phyloP scores from a whole-genome alignment of 2,888 invertebrate genomes.

The Hypolimnas misippus region DNA sequence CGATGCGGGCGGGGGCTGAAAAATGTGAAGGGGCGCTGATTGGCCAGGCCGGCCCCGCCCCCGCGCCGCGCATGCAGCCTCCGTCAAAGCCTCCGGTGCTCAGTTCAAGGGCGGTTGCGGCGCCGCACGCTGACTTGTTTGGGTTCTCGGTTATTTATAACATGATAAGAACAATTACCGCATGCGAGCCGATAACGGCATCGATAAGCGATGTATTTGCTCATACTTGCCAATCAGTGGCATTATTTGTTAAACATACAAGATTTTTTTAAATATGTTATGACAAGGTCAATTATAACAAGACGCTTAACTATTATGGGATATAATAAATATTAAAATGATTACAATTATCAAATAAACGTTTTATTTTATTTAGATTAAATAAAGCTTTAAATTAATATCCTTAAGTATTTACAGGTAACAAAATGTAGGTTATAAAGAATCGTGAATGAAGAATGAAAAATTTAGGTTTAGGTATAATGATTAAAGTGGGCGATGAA shows the following conservation, averaged over 20 bases:
- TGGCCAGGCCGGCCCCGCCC: slow-evolving; percentile 75
- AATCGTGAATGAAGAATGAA: too few relatives aligned
- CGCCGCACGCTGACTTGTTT: slow-evolving; percentile 69
- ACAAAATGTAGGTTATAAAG: too few relatives aligned
- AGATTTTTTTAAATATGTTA: slow-evolving; percentile 16
- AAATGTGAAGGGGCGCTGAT: slow-evolving; percentile 82
- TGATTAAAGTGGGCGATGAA: too few relatives aligned
- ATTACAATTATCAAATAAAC: neutral
- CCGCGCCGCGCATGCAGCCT: slow-evolving; percentile 54
- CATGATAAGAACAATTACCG: slow-evolving; percentile 38
- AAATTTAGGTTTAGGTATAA: too few relatives aligned
- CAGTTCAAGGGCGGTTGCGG: slow-evolving; percentile 82
- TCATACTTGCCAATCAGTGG: slow-evolving; percentile 45
- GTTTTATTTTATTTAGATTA: neutral
- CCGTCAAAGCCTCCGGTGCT: slow-evolving; percentile 58
- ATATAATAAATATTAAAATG: neutral
- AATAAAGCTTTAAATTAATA: neutral
- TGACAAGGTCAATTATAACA: slow-evolving; percentile 29
- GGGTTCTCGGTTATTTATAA: slow-evolving; percentile 55
- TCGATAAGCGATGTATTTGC: slow-evolving; percentile 35
- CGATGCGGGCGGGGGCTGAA: slow-evolving; percentile 82
- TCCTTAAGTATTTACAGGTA: neutral
- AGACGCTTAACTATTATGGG: slow-evolving; percentile 12
- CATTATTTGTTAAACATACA: slow-evolving; percentile 38
- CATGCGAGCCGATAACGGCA: slow-evolving; percentile 37